Percentiles rank a stretch among this genome's conserved stretches.
phyloP scores from a whole-genome alignment of 2,888 invertebrate genomes.

The Altica lythri region DNA sequence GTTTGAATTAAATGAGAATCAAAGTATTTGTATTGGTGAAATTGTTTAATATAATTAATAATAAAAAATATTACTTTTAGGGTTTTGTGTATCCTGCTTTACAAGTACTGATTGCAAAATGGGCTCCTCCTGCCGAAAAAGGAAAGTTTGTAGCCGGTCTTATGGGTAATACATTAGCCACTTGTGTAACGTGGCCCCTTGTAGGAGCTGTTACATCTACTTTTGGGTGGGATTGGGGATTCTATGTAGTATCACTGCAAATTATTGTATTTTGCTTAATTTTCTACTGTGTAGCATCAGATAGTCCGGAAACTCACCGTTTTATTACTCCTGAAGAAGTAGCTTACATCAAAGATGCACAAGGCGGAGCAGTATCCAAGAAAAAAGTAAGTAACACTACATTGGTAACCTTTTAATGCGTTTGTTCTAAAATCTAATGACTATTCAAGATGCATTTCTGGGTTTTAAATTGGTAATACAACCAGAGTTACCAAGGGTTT shows the following conservation, averaged over 20 bases:
- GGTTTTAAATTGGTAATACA: no score
- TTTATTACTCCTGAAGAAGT: slow-evolving; percentile 67
- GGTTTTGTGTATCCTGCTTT: slow-evolving; percentile 68
- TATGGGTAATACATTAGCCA: slow-evolving; percentile 75
- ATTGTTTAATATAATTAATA: background rate
- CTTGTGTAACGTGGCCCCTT: slow-evolving; percentile 71
- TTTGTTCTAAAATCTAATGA: no score
- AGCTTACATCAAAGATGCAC: slow-evolving; percentile 60
- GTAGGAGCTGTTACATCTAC: slow-evolving; percentile 67
- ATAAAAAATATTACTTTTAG: slow-evolving; percentile 47
- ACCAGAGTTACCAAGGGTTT: no score
- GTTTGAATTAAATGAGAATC: background rate
- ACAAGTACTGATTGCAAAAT: slow-evolving; percentile 69
- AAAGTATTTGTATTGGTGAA: background rate
- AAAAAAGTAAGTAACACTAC: slow-evolving; percentile 37
- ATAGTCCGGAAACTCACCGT: slow-evolving; percentile 67
- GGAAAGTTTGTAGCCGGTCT: slow-evolving; percentile 73
- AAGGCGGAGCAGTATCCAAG: slow-evolving; percentile 41
- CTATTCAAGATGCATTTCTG: no score
- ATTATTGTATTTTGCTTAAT: slow-evolving; percentile 62
- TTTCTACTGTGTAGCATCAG: slow-evolving; percentile 68
- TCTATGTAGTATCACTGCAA: slow-evolving; percentile 66
- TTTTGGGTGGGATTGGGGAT: slow-evolving; percentile 70
- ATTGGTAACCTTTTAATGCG: no score
- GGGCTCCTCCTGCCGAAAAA: slow-evolving; percentile 77